Conservation (phyloP, 2,888 invertebrate genomes). For the Clistopyga incitator region DNA sequence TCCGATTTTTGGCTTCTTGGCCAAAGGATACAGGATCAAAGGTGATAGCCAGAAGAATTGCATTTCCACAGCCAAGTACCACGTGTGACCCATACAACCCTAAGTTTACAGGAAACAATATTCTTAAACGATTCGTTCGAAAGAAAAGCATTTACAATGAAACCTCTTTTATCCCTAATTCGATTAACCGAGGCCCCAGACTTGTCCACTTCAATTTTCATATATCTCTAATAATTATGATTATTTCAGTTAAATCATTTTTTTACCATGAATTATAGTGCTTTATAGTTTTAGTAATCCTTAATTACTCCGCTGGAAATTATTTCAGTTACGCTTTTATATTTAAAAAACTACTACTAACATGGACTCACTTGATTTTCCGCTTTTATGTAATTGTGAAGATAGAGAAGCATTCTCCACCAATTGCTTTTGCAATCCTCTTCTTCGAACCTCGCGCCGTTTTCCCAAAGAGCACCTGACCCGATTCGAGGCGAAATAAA, state of each 20-base stretch:
- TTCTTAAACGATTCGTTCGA: not conserved
- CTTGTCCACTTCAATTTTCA: no score
- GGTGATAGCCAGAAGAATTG: constrained; percentile 87
- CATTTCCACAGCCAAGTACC: constrained; percentile 87
- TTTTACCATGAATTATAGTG: no score
- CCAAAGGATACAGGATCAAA: constrained; percentile 85
- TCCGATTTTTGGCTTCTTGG: constrained; percentile 82
- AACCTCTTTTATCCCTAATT: no score
- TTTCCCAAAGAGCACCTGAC: constrained; percentile 84
- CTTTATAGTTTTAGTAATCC: no score
- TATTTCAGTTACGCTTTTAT: no score
- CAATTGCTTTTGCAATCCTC: constrained; percentile 83
- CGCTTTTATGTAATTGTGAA: constrained; percentile 85
- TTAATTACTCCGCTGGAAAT: no score
- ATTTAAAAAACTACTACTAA: no score
- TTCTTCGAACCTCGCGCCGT: constrained; percentile 62
- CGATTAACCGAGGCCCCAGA: no score
- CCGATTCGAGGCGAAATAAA: constrained; percentile 85
- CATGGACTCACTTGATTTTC: not conserved
- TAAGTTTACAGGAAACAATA: constrained; percentile 1
- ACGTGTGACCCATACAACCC: constrained; percentile 86
- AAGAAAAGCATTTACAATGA: not conserved
- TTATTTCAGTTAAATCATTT: no score
- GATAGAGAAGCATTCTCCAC: constrained; percentile 85
- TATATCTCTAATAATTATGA: no score